Percentiles rank a stretch among this genome's conserved stretches.
These are phyloP conservation scores for Drosophila lutescens DNA, from an alignment of 2,888 invertebrate genomes.

Conservation along the genomic window DNA sequence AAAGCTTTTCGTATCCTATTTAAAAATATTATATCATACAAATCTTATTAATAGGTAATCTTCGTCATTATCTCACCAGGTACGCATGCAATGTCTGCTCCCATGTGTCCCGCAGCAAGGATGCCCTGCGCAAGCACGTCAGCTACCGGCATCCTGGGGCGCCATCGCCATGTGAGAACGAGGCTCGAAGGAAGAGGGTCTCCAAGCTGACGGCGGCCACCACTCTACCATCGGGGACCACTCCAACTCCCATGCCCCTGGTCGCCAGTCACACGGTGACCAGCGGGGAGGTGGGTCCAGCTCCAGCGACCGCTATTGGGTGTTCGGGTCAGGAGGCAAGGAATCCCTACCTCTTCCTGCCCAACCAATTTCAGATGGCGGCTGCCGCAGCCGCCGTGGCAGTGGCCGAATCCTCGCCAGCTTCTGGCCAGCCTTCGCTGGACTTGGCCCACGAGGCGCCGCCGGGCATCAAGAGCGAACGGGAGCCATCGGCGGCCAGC, in stretches of 20 bases:
- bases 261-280: slow-evolving; percentile 50
- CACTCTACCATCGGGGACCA: slow-evolving; percentile 37
- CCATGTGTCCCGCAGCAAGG: slow-evolving; percentile 94
- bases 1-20: no score
- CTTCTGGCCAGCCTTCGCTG: slow-evolving; percentile 44
- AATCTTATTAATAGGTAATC: background rate
- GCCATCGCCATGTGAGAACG: slow-evolving; percentile 84
- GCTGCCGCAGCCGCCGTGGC: slow-evolving; percentile 76
- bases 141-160: slow-evolving; percentile 92
- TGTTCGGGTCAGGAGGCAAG: slow-evolving; percentile 34
- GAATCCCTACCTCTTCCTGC: slow-evolving; percentile 82
- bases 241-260: slow-evolving; percentile 37
- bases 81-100: slow-evolving; percentile 94
- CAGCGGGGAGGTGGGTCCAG: slow-evolving; percentile 53
- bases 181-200: slow-evolving; percentile 84
- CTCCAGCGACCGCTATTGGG: slow-evolving; percentile 22
- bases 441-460: slow-evolving; percentile 59
- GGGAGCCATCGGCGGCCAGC: slow-evolving; percentile 44
- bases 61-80: slow-evolving; percentile 76
- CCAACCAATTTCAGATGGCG: slow-evolving; percentile 83
- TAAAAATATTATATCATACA: no score
- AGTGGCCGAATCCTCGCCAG: slow-evolving; percentile 56
- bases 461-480: slow-evolving; percentile 48
- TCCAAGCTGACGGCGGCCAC: slow-evolving; percentile 69
- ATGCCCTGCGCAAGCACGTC: slow-evolving; percentile 94